A percentile compares a stretch with the other conserved stretches of the same genome.
Conservation (phyloP, 2,113 vertebrate species). For the Tonatia bakeri region DNA sequence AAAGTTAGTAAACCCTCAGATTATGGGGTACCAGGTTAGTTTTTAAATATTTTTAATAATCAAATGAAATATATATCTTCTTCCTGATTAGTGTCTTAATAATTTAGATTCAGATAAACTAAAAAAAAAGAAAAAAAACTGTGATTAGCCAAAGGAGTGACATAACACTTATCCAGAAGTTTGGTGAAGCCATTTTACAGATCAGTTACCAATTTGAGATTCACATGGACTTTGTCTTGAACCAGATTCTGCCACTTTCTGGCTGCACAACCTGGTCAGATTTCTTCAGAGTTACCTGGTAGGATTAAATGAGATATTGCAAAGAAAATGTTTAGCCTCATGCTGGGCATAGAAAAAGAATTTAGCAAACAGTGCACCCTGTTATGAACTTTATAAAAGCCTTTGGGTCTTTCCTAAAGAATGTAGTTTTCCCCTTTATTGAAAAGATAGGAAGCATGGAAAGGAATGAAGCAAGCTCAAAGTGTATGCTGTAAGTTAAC, state of each 20-base stretch:
- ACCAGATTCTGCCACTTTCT: background rate
- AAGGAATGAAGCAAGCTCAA: background rate
- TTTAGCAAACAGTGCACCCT: background rate
- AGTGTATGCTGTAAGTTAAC: background rate
- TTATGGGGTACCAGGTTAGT: background rate
- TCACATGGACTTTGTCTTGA: background rate
- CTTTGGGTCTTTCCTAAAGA: background rate
- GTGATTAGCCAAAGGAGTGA: background rate
- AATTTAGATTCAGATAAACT: background rate
- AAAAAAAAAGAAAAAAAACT: background rate
- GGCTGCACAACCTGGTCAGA: background rate
- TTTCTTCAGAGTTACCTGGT: background rate
- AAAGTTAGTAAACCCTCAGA: background rate
- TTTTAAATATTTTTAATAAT: background rate
- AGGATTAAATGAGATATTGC: background rate
- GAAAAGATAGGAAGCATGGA: background rate
- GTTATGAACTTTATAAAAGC: background rate
- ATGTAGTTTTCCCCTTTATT: background rate
- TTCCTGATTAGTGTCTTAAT: background rate
- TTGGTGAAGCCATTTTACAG: background rate
- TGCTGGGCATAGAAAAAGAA: background rate
- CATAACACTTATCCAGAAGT: background rate
- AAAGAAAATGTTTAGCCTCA: background rate
- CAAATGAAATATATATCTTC: background rate
- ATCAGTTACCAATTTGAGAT: background rate